A percentile compares a stretch with the other conserved stretches of the same genome.
These are phyloP conservation scores for Monopterus albus DNA, from an alignment of 2,113 vertebrate genomes.

Conservation along the genomic window DNA sequence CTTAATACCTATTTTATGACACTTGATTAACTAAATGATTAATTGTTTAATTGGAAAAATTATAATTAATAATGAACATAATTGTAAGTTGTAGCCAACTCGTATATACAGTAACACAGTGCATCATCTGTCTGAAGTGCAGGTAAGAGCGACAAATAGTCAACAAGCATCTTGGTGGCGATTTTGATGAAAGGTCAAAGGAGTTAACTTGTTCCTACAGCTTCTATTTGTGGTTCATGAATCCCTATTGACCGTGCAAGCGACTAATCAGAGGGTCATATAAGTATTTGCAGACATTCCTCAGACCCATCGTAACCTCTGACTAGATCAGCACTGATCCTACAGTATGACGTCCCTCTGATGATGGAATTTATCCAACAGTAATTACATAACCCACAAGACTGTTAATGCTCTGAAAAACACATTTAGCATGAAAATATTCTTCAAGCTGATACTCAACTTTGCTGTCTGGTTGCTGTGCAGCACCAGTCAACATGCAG, in stretches of 20 bases:
- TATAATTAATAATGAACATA: neutral
- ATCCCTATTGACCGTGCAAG: conserved; percentile 59
- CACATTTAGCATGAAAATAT: conserved; percentile 22
- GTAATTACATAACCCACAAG: conserved; percentile 58
- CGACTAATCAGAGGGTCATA: conserved; percentile 65
- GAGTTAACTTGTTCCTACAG: conserved; percentile 53
- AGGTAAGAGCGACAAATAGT: conserved; percentile 37
- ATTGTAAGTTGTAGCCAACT: neutral
- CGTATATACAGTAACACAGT: neutral
- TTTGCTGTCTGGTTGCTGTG: conserved; percentile 31
- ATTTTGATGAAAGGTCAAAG: conserved; percentile 55
- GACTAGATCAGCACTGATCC: conserved; percentile 67
- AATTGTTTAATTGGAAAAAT: neutral
- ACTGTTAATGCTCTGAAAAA: conserved; percentile 45
- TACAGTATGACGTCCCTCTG: conserved; percentile 44
- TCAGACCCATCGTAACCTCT: conserved; percentile 39
- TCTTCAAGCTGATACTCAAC: conserved; percentile 7
- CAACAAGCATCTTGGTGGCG: conserved; percentile 24
- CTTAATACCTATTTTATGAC: neutral
- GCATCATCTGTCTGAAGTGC: neutral
- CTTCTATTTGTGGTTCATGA: conserved; percentile 66
- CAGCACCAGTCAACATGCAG: conserved; percentile 19
- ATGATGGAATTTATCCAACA: conserved; percentile 60
- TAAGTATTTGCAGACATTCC: conserved; percentile 50
- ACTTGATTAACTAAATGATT: neutral